Base-by-base conservation (phyloP, 2,888 invertebrate species). In the Galerucella pusilla region DNA sequence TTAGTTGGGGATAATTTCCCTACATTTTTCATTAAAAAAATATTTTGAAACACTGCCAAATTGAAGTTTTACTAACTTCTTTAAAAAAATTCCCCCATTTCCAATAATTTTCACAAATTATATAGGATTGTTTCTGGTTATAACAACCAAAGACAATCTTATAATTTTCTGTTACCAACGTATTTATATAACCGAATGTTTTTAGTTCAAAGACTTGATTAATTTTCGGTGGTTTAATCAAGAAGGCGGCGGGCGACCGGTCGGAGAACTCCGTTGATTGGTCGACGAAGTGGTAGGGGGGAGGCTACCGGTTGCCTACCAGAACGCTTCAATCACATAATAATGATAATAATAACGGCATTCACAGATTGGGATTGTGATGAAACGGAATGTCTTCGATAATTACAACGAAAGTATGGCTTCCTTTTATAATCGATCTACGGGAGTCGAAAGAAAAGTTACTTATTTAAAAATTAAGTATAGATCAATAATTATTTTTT, bases 311-410 rank as follows among this genome's bases (percentile, higher is more conserved):
- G 85, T 86, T 86, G 85, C 86, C 83, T 81, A 82, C 82, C 80
- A 81, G 80, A 83, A 81, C 80, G 80, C 83, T 80, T 81, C 80
- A 82, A 85, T 85, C 85, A 84, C 85, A 86, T 86, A 85, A 85
- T 86, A 85, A 86, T 85, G 85, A 85, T 86, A 86, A 86, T 85
- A 86, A 86, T 85, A 84, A 85, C 67, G 52, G 28, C 67, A 67
- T 54, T 54, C 20, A 67, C 52, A 28, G 52, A n/a, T 67, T 54
- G 25, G 9, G 35, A n/a, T 67, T 14, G 67, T 67, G 67, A 67
- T 54, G 67, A 67, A 67, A 67, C 54, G 67, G 16, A 67, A 67
- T 67, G 9, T 54, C 54, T 67, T 57, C 54, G 42, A 35, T 67
- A 67, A 67, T 67, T 54, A 67, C 42, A 4, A 67, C 14, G 54